Conservation (phyloP, 2,113 vertebrate genomes). For the Ammodytes marinus region DNA sequence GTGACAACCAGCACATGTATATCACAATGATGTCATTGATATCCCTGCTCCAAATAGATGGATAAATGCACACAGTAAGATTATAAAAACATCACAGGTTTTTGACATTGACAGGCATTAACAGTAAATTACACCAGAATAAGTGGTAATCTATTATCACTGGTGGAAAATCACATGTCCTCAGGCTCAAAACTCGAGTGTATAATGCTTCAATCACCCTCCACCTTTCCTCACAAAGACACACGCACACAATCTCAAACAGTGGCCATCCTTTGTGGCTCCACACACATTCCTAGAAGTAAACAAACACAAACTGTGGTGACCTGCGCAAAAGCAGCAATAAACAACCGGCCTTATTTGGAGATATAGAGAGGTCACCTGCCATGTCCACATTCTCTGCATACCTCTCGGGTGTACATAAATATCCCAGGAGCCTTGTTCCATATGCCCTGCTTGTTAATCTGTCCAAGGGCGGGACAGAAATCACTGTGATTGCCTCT, state of each 20-base stretch:
- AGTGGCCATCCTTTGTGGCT: constrained; percentile 39
- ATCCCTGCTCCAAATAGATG: neutral
- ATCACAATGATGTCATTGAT: neutral
- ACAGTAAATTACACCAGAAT: neutral
- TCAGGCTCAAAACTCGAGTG: neutral
- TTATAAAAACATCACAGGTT: neutral
- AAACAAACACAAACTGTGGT: constrained; percentile 66
- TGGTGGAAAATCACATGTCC: constrained; percentile 20
- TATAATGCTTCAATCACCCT: neutral
- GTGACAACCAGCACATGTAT: neutral
- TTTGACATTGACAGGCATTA: neutral
- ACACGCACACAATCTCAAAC: constrained; percentile 55
- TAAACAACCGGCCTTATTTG: constrained; percentile 72
- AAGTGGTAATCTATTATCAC: neutral
- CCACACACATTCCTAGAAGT: constrained; percentile 55
- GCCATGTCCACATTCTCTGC: constrained; percentile 75
- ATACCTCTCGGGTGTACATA: constrained; percentile 68
- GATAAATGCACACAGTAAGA: neutral
- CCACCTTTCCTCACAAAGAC: neutral
- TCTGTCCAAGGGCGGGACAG: constrained; percentile 44
- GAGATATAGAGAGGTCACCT: constrained; percentile 79
- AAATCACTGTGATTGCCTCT: constrained; percentile 60
- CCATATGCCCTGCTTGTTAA: constrained; percentile 46
- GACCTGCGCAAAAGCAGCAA: constrained; percentile 60
- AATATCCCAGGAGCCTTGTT: constrained; percentile 70